Evolutionary conservation across 2,797 vertebrate genomes (phyloP), one percentile per base, ranked within the genome.

Genomic region (Galago senegalensis): DNA sequence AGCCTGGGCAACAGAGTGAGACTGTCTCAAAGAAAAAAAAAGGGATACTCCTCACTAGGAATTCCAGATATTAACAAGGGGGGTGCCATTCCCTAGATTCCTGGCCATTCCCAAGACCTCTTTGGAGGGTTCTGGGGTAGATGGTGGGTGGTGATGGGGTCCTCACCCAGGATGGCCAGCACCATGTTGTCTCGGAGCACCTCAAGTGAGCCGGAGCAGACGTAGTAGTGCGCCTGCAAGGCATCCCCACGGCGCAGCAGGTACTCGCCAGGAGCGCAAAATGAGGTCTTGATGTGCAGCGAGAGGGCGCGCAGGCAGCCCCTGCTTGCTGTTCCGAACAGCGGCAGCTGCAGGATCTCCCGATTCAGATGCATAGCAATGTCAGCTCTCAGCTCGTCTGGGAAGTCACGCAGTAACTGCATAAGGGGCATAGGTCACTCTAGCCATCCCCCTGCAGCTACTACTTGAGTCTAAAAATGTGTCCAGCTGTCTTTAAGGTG

Each of bases 291-390:
- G 98, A 99, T 99, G 98, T 99, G 99, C 92, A 99, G 98, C 0
- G 99, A 99, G 91, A 99, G 99, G 40, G 99, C 99, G 86, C 99
- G 99, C 87, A 99, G 98, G 97, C 99, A 99, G 92, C 99, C 99
- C 94, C 99, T 98, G 97, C 99, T 99, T 49, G 99, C 99, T 0
- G 98, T 98, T 98, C 99, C 99, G 12, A 99, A 99, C 79, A 99
- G 97, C 0, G 99, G 99, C 97, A 99, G 99, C 99, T 99, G 99
- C 98, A 99, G 98, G 98, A 99, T 99, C 98, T 99, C 99, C 98
- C 99, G 99, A 98, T 99, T 99, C 93, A 99, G 99, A 97, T 99
- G 99, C 99, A 99, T 99, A 96, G 99, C 99, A 53, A 99, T 99
- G 69, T 99, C 99, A 0, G 99, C 99, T 0, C 99, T 99, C 96